phyloP scores from a whole-genome alignment of 2,113 vertebrate species.

The Rhabdornis inornatus region DNA sequence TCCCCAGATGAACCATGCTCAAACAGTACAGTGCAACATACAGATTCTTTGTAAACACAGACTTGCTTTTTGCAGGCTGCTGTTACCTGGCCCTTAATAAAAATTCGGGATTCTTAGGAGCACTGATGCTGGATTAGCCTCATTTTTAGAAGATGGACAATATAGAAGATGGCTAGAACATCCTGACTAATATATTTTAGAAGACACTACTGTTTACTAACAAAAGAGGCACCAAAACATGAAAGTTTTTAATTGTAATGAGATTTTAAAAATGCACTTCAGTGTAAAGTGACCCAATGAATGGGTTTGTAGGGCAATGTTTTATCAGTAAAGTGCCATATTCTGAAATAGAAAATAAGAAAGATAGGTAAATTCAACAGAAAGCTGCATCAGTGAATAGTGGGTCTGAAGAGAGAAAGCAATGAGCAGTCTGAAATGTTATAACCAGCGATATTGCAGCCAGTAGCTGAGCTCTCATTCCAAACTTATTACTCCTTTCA shows the following conservation, averaged over 20 bases:
- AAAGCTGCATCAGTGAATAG: not conserved
- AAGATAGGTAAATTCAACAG: not conserved
- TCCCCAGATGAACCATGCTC: not conserved
- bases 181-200: not conserved
- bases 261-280: not conserved
- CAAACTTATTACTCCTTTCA: not conserved
- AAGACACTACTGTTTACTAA: not conserved
- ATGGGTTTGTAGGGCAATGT: not conserved
- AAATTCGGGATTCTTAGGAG: not conserved
- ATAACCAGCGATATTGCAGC: not conserved
- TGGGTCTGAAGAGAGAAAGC: not conserved
- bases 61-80: not conserved
- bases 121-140: not conserved
- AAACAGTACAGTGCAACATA: not conserved
- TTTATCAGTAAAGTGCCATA: not conserved
- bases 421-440: not conserved
- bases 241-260: not conserved
- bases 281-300: not conserved
- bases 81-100: not conserved
- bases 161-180: not conserved
- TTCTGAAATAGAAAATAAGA: not conserved
- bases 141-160: not conserved
- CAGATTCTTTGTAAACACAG: not conserved
- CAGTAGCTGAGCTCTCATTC: not conserved
- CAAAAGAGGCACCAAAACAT: not conserved